Evolutionary conservation across 2,113 vertebrate species (phyloP), one percentile per base, ranked within the genome.

Genomic region (Cyrtonyx montezumae): DNA sequence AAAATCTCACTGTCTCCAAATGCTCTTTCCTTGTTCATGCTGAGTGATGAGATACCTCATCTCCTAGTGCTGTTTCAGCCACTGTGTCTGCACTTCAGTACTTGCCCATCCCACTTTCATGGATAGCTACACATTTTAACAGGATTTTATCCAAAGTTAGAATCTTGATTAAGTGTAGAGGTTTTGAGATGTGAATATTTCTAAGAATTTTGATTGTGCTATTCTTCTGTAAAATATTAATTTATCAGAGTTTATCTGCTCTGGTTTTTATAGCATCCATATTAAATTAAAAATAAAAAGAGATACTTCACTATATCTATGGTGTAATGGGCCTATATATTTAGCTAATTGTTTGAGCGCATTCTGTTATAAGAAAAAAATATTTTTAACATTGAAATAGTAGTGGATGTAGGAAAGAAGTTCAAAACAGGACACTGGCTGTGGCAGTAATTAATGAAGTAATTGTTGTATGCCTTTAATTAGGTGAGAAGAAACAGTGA

Each of bases 331-430:
- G 51, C 3, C 4, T 4, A 2, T 8, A 5, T 21, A 0, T 70
- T 62, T 74, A 70, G 42, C 19, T 67, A 34, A 16, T 70, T 80
- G 76, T 90, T 6, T 63, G 6, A 49, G 7, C 81, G 8, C 89
- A 9, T 77, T n/a, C n/a, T 45, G 18, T 14, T 67, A 49, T 77
- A 37, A 62, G 8, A 82, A 62, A 79, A 63, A 5, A 0, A 0
- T 37, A 46, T 30, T 36, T 62, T 49, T 70, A 81, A 32, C 61
- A 77, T 90, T 83, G 92, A 87, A 56, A 77, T 46, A 76, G 4
- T 55, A 28, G 7, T 36, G 12, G 15, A 3, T 85, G 2, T 5
- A 22, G 15, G 11, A 14, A 25, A 1, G 8, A 58, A 77, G 45
- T 36, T 26, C 17, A 70, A 63, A 7, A 19, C 11, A 59, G 17